Base-by-base conservation (phyloP, 2,888 invertebrate species). In the Isoperla grammatica region DNA sequence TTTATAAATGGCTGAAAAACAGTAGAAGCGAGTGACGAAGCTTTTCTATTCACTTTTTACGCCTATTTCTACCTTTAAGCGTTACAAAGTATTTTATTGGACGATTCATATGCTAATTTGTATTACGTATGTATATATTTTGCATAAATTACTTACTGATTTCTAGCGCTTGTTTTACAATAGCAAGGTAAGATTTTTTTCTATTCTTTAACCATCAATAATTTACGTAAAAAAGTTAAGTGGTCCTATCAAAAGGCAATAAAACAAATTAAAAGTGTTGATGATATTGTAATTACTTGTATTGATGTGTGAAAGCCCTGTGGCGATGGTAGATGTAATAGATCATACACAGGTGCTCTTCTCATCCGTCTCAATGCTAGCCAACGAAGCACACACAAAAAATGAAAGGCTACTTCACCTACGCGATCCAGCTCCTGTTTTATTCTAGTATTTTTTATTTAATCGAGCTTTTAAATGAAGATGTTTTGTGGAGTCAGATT, bases 171-270 rank as follows among this genome's bases (percentile, higher is more conserved):
- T 45, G 15, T 45, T 45, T 17, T 45, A 45, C 45, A 45, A 45
- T 13, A 45, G 15, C 19, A 4, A 29, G 29, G 29, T 29, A 29
- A 29, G 29, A 29, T 29, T 29, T 29, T 29, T 29, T 29, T 45
- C 19, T 17, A 45, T 13, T 45, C 17, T 40, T 45, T 45, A 45
- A 13, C 45, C 19, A 45, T 45, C 45, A 45, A 45, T 45, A 45
- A 17, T 40, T 40, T 4, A 13, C 5, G 13, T 12, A 45, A 45
- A 45, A 45, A 45, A 45, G 17, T 17, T 45, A 45, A 45, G 45
- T 45, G 45, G 45, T 45, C 45, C 45, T 19, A 45, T 45, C 45
- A 45, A 45, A 45, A 45, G 17, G 45, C 45, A 45, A 45, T 45
- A 45, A 45, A 45, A 45, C 19, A 19, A 45, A 45, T 45, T 45